Evolutionary conservation across 2,888 invertebrate species (phyloP).

Genomic region (Brachylomia viminalis): DNA sequence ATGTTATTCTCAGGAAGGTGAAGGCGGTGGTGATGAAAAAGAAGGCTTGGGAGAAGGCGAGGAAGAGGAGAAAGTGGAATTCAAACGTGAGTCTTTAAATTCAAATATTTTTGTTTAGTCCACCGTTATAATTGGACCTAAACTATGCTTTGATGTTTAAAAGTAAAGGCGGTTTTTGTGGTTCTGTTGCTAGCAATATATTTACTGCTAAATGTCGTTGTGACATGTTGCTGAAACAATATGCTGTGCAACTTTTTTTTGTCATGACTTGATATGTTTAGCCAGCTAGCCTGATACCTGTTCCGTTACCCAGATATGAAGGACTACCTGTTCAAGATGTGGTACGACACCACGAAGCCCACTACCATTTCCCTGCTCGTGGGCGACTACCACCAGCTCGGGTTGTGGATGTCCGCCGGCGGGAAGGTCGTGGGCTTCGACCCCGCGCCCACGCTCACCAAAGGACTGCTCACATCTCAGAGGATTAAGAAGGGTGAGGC

Average conservation of each 20-base stretch:
- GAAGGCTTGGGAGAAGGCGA: conserved; percentile 73
- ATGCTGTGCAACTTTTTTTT: too few species aligned
- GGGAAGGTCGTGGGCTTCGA: conserved; percentile 87
- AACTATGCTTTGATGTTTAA: too few species aligned
- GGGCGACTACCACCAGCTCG: conserved; percentile 87
- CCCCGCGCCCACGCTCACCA: conserved; percentile 81
- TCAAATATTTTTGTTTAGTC: too few species aligned
- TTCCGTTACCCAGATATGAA: conserved; percentile 79
- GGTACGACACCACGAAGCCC: conserved; percentile 82
- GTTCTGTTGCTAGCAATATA: too few species aligned
- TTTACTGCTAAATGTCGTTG: too few species aligned
- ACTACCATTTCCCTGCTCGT: conserved; percentile 75
- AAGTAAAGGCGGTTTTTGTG: too few species aligned
- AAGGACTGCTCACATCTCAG: conserved; percentile 79
- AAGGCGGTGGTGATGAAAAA: conserved; percentile 75
- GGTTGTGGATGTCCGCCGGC: conserved; percentile 84
- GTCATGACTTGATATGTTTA: too few species aligned
- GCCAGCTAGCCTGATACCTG: too few species aligned
- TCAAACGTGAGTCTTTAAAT: conserved; percentile 50
- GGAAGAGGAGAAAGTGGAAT: conserved; percentile 75
- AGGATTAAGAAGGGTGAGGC: conserved; percentile 81
- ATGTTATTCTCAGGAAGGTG: conserved; percentile 77
- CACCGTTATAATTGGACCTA: too few species aligned
- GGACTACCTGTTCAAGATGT: conserved; percentile 82
- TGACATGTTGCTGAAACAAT: too few species aligned